Evolutionary conservation across 2,113 vertebrate species (phyloP), one percentile per base, ranked within the genome.

Genomic region (Ptilorrhoa leucosticta): DNA sequence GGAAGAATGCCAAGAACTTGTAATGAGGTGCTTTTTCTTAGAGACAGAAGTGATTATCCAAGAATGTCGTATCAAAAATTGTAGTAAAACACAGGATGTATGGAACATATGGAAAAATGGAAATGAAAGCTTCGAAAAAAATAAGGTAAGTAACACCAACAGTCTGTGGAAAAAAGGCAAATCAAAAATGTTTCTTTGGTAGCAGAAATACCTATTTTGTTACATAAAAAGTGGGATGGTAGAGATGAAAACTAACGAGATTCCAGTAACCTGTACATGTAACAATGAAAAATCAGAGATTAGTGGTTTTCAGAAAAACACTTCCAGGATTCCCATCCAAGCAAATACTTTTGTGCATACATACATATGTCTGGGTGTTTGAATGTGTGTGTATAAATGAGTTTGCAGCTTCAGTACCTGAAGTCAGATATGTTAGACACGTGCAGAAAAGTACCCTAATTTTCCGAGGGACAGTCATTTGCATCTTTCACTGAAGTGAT

Each of bases 21-120:
- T 97, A 27, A 96, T 98, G 44, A 97, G 94, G 8, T 98, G 98
- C 72, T 98, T 98, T 94, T 83, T 97, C 17, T 85, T 97, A 85
- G 98, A 98, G 84, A 93, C 96, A 5, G 3, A 60, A 6, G 98
- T 98, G 53, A 96, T 98, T 93, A 35, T 47, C 26, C 79, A 97
- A 1, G 98, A 98, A 92, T 97, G 93, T 40, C 12, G 3, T 12
- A 48, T 94, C 40, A 95, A 63, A 68, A 91, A 87, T 2, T 97
- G 95, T 37, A 96, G 79, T 28, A 93, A 85, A 93, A 95, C 76
- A 68, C 82, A 86, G 37, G 79, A 76, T 39, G 73, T 97, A 21
- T 5, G 5, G 9, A 92, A 94, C 45, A 60, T 97, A 58, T 68
- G 73, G 58, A 87, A 88, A 92, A 92, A 87, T 47, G 65, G 79